Base-by-base conservation (phyloP, 2,113 vertebrate species). In the Elaphurus davidianus region DNA sequence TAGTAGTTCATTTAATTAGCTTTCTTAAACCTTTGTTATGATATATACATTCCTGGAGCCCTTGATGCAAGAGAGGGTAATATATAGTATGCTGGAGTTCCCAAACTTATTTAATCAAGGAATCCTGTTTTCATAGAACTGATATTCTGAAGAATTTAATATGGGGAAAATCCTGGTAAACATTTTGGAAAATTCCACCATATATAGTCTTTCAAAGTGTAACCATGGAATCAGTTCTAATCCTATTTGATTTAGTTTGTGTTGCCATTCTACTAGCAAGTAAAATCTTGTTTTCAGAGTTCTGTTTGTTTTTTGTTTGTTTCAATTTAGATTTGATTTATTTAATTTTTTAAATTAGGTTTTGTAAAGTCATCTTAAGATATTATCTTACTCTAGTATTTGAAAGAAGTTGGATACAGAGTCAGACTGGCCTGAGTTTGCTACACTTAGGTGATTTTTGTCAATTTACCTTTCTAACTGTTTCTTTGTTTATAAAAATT, bases 401-500 rank as follows among this genome's bases (percentile, higher is more conserved):
- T 96, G 55, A 92, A 89, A 47, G 33, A 93, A 33, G 15, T 95
- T 87, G 19, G 21, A 64, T 96, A 54, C 15, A 5, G 43, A 67
- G 30, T 90, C 55, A 90, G 7, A 79, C 21, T 95, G n/a, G 62
- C 43, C 40, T 89, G 47, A 21, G 7, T 93, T 82, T 93, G 62
- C 28, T 97, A 43, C 50, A 55, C 19, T 93, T 87, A 23, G 2
- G 7, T 88, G 23, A 76, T 27, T 82, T 93, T 36, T 27, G 55
- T 2, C 45, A 94, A 57, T 45, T 94, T 92, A 60, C 27, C n/a
- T 94, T 78, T 67, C 36, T 92, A 59, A 54, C 62, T 28, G 16
- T 89, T 95, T 91, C 45, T 92, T 93, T 92, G 10, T 91, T 97
- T 52, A 50, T 90, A 90, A 94, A 87, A 25, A 90, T 94, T 82